A percentile compares a stretch with the other conserved stretches of the same genome.
These are phyloP conservation scores for Charaxes varanes DNA, from an alignment of 1,140 invertebrate genomes.

Conservation along the genomic window DNA sequence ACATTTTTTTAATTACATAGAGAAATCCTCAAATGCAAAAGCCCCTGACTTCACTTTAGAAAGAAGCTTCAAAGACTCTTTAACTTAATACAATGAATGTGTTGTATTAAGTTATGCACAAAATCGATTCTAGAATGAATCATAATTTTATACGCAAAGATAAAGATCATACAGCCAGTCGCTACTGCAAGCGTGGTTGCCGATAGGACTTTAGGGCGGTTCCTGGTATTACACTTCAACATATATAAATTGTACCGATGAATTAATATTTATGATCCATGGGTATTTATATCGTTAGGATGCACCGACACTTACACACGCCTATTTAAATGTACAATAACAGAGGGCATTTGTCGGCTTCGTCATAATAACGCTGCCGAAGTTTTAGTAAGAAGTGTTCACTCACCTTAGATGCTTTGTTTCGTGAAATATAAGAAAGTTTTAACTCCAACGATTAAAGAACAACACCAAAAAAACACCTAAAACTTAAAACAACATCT, in stretches of 20 bases:
- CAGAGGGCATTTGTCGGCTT: constrained; percentile 44
- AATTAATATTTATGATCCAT: constrained; percentile 16
- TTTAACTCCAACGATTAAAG: constrained; percentile 15
- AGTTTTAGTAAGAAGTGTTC: constrained; percentile 13
- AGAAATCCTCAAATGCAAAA: not conserved
- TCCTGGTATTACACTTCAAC: constrained; percentile 15
- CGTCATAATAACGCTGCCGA: constrained; percentile 36
- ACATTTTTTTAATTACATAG: not conserved
- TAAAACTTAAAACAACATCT: constrained; percentile 20
- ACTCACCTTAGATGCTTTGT: constrained; percentile 30
- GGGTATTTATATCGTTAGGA: constrained; percentile 34
- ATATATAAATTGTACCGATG: constrained; percentile 4
- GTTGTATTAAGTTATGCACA: constrained; percentile 10
- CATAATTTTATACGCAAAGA: constrained; percentile 15
- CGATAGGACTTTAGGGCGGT: constrained; percentile 30
- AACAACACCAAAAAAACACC: constrained; percentile 22
- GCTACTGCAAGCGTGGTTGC: constrained; percentile 17
- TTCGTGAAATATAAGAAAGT: constrained; percentile 9
- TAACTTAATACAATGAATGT: constrained; percentile 15
- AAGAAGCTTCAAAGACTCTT: constrained; percentile 12
- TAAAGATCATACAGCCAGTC: constrained; percentile 4
- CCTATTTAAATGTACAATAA: constrained; percentile 31
- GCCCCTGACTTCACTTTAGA: not conserved
- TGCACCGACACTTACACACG: constrained; percentile 29
- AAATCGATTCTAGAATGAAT: constrained; percentile 24